These are phyloP conservation scores for Scotopteryx bipunctaria DNA, from an alignment of 2,888 invertebrate species.

Conservation along the genomic window DNA sequence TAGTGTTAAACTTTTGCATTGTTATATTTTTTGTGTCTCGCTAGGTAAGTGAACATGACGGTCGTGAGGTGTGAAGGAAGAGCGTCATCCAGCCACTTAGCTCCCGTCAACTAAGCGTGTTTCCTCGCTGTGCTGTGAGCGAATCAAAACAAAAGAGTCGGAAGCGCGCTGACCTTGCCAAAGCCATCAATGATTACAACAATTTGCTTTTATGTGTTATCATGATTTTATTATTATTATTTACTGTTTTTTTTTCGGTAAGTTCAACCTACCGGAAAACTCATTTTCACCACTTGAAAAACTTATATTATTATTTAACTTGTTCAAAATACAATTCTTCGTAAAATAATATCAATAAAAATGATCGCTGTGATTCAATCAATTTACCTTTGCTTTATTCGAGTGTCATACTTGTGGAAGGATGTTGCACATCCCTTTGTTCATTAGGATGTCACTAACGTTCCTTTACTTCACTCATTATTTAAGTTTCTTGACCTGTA, in stretches of 20 bases:
- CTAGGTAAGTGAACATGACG: slow-evolving; percentile 55
- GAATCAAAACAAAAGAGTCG: slow-evolving; percentile 72
- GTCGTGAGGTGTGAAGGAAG: slow-evolving; percentile 61
- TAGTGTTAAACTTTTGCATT: slow-evolving; percentile 53
- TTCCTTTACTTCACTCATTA: background rate
- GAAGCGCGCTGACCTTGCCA: slow-evolving; percentile 67
- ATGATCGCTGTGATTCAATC: slow-evolving; percentile 11
- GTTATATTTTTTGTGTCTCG: slow-evolving; percentile 56
- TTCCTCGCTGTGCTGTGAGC: slow-evolving; percentile 69
- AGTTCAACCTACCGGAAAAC: too few relatives aligned
- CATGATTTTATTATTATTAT: slow-evolving; percentile 14
- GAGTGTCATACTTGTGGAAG: slow-evolving; percentile 25
- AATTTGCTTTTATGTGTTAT: slow-evolving; percentile 44
- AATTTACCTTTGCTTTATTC: slow-evolving; percentile 23
- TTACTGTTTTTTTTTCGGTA: too few relatives aligned
- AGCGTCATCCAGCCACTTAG: slow-evolving; percentile 73
- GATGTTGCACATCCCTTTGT: slow-evolving; percentile 32
- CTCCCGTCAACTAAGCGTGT: slow-evolving; percentile 75
- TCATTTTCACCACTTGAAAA: too few relatives aligned
- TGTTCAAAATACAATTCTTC: too few relatives aligned
- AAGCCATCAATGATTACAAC: slow-evolving; percentile 52
- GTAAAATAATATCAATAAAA: slow-evolving; percentile 29
- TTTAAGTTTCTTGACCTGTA: background rate
- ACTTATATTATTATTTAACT: too few relatives aligned
- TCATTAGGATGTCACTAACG: slow-evolving; percentile 16